Evolutionary conservation across 2,888 invertebrate species (phyloP).

Genomic region (Hetaerina titia): DNA sequence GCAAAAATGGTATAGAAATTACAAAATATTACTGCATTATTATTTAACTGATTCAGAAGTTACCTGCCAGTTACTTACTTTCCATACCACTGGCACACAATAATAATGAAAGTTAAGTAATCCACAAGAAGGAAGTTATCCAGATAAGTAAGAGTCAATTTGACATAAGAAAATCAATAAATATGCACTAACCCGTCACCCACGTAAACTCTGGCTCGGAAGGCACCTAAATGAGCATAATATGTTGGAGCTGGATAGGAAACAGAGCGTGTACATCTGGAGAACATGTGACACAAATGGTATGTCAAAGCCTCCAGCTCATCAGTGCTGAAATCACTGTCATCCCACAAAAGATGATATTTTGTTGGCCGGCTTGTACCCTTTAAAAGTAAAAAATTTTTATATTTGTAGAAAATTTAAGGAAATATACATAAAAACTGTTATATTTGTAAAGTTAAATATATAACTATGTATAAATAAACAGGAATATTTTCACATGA

Average conservation of each 20-base stretch:
- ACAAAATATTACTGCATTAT: too few species aligned
- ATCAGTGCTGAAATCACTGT: conserved; percentile 84
- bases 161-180: background rate
- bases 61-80: background rate
- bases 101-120: background rate
- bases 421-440: too few species aligned
- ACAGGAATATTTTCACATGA: too few species aligned
- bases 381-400: conserved; percentile 77
- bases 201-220: conserved; percentile 81
- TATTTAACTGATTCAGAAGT: too few species aligned
- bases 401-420: too few species aligned
- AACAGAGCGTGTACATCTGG: conserved; percentile 89
- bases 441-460: too few species aligned
- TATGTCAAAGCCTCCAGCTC: conserved; percentile 89
- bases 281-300: conserved; percentile 91
- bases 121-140: background rate
- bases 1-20: too few species aligned
- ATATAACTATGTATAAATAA: too few species aligned
- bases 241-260: conserved; percentile 94
- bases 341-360: conserved; percentile 91
- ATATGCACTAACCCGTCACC: conserved; percentile 73
- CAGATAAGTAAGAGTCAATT: background rate
- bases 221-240: conserved; percentile 92
- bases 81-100: background rate
- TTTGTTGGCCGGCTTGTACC: conserved; percentile 93